Percentiles rank a stretch among this genome's conserved stretches.
Evolutionary conservation across 2,888 invertebrate genomes (phyloP).

Genomic region (Dromius quadrimaculatus): DNA sequence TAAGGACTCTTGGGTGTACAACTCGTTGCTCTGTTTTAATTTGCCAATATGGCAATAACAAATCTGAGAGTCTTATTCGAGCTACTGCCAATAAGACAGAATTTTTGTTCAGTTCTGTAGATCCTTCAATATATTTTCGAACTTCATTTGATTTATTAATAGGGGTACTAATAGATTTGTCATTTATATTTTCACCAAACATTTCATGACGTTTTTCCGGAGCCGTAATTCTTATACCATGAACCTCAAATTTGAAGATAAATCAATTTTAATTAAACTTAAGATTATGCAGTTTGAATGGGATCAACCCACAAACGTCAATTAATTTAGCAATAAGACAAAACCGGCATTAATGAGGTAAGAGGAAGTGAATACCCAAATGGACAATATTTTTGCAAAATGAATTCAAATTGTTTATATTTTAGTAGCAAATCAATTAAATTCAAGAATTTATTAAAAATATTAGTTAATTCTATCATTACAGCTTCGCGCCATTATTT

Average conservation of each 20-base stretch:
- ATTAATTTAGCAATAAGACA: no score
- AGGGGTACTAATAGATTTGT: conserved; percentile 20
- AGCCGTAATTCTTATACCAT: conserved; percentile 28
- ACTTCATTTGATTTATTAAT: conserved; percentile 23
- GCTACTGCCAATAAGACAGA: conserved; percentile 55
- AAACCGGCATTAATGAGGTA: no score
- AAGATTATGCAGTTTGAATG: no score
- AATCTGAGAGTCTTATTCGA: conserved; percentile 52
- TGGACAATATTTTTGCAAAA: no score
- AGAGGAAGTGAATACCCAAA: no score
- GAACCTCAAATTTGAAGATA: conserved; percentile 7
- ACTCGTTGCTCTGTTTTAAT: conserved; percentile 1
- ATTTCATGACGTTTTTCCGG: conserved; percentile 3
- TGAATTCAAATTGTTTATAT: no score
- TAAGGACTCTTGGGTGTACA: conserved; percentile 9
- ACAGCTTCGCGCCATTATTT: no score
- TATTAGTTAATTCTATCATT: no score
- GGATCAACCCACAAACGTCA: no score
- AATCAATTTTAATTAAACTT: conserved; percentile 9
- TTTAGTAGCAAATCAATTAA: no score
- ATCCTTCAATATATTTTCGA: conserved; percentile 2
- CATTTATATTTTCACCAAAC: conserved; percentile 29
- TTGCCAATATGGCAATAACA: conserved; percentile 55
- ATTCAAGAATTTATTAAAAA: no score
- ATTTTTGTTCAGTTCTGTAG: conserved; percentile 18